These are phyloP conservation scores for Cheilinus undulatus DNA, from an alignment of 2,113 vertebrate species.

Conservation along the genomic window DNA sequence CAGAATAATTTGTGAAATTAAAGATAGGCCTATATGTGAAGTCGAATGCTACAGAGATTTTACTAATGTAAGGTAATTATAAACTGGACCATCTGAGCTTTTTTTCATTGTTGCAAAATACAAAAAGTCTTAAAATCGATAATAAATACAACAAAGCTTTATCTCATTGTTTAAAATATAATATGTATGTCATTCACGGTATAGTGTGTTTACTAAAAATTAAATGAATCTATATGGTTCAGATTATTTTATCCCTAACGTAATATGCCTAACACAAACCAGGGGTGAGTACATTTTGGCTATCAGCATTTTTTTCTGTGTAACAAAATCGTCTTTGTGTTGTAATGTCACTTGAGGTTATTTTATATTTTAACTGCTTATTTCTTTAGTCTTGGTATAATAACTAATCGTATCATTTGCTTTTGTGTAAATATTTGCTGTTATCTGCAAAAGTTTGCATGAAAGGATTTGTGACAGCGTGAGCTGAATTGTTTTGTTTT, in stretches of 20 bases:
- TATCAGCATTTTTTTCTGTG: not conserved
- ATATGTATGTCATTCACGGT: not conserved
- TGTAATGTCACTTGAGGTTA: not conserved
- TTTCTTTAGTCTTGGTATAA: not conserved
- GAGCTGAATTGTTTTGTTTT: slow-evolving; percentile 84
- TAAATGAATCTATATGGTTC: no score
- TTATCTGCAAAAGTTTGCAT: slow-evolving; percentile 53
- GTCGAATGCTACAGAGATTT: not conserved
- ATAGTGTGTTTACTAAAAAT: not conserved
- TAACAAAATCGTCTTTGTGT: not conserved
- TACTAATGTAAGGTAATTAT: not conserved
- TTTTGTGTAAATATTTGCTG: not conserved
- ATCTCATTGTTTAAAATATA: no score
- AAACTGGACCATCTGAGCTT: not conserved
- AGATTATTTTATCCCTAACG: no score
- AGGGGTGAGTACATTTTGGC: no score
- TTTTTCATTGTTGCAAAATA: not conserved
- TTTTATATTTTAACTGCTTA: not conserved
- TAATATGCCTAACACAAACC: no score
- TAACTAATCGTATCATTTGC: not conserved
- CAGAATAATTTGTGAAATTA: slow-evolving; percentile 24
- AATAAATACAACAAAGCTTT: not conserved
- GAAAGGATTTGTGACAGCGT: slow-evolving; percentile 66
- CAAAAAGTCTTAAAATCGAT: not conserved
- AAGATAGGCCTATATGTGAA: not conserved